Conservation (phyloP, 2,113 vertebrate genomes). For the Entomyzon cyanotis region DNA sequence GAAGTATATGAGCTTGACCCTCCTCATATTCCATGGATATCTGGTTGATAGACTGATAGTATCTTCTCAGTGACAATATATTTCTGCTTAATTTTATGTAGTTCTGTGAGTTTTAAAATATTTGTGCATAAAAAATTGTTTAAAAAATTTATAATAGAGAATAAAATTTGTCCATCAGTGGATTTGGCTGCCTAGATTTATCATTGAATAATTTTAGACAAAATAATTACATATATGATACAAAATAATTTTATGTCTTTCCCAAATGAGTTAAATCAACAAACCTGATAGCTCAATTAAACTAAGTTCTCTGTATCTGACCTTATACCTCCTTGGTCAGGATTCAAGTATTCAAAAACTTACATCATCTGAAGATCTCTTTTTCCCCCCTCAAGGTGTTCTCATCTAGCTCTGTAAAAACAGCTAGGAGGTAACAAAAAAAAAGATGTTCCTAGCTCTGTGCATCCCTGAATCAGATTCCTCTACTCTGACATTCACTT, state of each 20-base stretch:
- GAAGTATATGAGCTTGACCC: rapidly evolving
- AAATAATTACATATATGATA: not conserved
- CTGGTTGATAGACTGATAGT: not conserved
- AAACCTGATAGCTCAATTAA: not conserved
- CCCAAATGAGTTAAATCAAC: not conserved
- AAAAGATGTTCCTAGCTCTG: not conserved
- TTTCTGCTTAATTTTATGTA: not conserved
- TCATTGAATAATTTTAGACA: rapidly evolving
- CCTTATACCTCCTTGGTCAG: not conserved
- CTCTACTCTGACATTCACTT: not conserved
- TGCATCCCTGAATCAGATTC: not conserved
- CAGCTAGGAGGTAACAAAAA: not conserved
- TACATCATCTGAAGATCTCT: not conserved
- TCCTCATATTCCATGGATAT: not conserved
- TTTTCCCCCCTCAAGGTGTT: not conserved
- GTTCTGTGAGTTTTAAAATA: not conserved
- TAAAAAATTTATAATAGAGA: not conserved
- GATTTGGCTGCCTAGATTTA: not conserved
- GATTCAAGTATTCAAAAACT: not conserved
- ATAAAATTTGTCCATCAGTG: not conserved
- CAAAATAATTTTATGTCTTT: not conserved
- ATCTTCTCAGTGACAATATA: not conserved
- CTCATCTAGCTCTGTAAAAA: not conserved
- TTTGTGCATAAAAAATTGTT: not conserved
- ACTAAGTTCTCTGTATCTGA: not conserved